These are phyloP conservation scores for Aeoliscus strigatus DNA, from an alignment of 2,797 vertebrate genomes.

Conservation along the genomic window DNA sequence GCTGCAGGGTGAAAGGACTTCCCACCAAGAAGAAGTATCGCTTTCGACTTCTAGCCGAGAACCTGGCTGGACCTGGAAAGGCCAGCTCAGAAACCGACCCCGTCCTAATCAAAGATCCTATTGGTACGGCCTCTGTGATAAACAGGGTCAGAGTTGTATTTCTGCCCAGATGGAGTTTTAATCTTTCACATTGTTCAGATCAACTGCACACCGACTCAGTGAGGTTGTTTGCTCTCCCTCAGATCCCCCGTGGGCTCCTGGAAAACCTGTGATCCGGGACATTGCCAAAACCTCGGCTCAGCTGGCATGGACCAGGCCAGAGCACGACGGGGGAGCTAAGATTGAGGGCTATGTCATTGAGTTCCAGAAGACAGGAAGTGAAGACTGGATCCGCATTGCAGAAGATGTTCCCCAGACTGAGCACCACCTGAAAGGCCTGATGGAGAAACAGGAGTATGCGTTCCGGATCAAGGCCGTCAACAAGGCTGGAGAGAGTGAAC, in stretches of 20 bases:
- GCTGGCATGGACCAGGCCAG: conserved; percentile 90
- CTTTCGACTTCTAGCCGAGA: conserved; percentile 96
- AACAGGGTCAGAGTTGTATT: neutral
- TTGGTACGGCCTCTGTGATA: conserved; percentile 67
- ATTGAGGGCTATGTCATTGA: conserved; percentile 95
- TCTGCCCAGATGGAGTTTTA: too few relatives aligned
- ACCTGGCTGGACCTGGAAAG: conserved; percentile 94
- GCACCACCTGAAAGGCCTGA: conserved; percentile 85
- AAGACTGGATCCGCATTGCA: conserved; percentile 93
- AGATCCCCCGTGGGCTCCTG: conserved; percentile 99
- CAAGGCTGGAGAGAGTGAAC: conserved; percentile 90
- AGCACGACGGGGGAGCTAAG: conserved; percentile 96
- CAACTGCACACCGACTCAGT: neutral
- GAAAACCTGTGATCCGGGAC: conserved; percentile 91
- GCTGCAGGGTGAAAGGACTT: conserved; percentile 91
- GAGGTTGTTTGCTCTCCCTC: conserved; percentile 12
- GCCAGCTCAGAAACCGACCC: conserved; percentile 89
- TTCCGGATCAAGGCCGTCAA: conserved; percentile 94
- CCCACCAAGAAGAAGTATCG: conserved; percentile 92
- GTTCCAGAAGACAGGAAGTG: conserved; percentile 91
- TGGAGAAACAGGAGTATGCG: conserved; percentile 95
- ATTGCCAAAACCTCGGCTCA: conserved; percentile 83
- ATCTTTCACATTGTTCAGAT: too few relatives aligned
- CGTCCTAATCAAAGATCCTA: conserved; percentile 94
- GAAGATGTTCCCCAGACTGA: conserved; percentile 89